phyloP scores from a whole-genome alignment of 2,113 vertebrate genomes.

The Axis porcinus region DNA sequence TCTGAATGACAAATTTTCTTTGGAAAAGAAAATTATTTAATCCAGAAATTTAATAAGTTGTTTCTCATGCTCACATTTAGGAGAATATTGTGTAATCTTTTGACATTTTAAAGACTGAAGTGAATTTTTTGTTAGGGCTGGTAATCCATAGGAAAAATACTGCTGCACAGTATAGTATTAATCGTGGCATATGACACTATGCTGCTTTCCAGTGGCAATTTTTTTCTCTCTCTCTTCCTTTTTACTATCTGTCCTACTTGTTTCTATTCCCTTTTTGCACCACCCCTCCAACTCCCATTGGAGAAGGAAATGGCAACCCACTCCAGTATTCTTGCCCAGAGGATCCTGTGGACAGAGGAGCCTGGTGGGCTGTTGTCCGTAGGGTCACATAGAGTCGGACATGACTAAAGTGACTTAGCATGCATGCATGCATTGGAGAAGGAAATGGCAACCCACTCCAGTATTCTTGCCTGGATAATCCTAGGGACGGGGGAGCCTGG shows the following conservation, averaged over 20 bases:
- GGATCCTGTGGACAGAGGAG: neutral
- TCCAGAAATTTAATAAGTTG: neutral
- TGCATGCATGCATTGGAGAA: too few relatives aligned
- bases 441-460: too few relatives aligned
- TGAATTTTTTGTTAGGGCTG: neutral
- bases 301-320: neutral
- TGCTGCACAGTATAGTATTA: neutral
- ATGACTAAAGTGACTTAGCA: too few relatives aligned
- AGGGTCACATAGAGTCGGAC: neutral
- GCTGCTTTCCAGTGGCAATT: neutral
- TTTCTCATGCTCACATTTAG: neutral
- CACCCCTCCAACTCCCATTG: neutral
- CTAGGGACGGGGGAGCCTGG: neutral
- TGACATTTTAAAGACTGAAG: slow-evolving; percentile 2
- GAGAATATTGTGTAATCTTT: neutral
- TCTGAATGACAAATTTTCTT: slow-evolving; percentile 10
- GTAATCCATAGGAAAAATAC: neutral
- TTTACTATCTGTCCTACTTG: neutral
- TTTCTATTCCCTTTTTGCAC: neutral
- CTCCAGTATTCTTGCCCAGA: neutral
- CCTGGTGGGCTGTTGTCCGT: fast-evolving
- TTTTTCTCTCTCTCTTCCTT: neutral
- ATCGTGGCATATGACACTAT: neutral
- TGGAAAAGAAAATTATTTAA: neutral
- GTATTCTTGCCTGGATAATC: too few relatives aligned